Evolutionary conservation across 2,888 invertebrate species (phyloP).

Genomic region (Chloroclysta siterata): DNA sequence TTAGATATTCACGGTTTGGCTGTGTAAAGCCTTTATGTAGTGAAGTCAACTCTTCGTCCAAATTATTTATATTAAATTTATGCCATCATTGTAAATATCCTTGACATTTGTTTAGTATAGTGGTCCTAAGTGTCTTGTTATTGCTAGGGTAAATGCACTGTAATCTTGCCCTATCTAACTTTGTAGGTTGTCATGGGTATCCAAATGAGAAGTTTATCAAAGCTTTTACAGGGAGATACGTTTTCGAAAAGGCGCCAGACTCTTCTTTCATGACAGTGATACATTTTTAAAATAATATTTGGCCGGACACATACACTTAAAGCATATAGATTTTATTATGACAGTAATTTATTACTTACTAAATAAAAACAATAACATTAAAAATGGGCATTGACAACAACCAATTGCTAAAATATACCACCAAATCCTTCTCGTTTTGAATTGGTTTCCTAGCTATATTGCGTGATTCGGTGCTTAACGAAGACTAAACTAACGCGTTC

Average conservation of each 20-base stretch:
- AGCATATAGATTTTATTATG: no score
- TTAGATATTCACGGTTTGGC: not conserved
- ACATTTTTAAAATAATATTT: no score
- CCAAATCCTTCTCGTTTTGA: no score
- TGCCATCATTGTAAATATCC: constrained; percentile 3
- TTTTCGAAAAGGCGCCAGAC: not conserved
- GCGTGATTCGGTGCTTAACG: no score
- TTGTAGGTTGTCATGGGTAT: not conserved
- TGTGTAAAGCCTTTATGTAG: not conserved
- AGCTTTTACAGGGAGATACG: not conserved
- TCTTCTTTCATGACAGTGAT: no score
- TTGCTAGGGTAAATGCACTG: not conserved
- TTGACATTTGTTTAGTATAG: not conserved
- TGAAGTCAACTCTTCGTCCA: constrained; percentile 3
- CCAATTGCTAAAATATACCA: no score
- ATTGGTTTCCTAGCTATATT: no score
- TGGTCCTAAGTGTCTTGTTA: constrained; percentile 1
- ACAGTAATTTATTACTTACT: no score
- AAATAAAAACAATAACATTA: no score
- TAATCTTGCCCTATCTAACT: constrained; percentile 7
- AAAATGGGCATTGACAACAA: no score
- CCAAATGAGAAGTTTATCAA: not conserved
- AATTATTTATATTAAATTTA: not conserved
- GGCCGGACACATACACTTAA: no score
- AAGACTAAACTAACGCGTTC: no score